These are phyloP conservation scores for Meloidogyne floridensis DNA, from an alignment of 1,140 invertebrate species.

Conservation along the genomic window DNA sequence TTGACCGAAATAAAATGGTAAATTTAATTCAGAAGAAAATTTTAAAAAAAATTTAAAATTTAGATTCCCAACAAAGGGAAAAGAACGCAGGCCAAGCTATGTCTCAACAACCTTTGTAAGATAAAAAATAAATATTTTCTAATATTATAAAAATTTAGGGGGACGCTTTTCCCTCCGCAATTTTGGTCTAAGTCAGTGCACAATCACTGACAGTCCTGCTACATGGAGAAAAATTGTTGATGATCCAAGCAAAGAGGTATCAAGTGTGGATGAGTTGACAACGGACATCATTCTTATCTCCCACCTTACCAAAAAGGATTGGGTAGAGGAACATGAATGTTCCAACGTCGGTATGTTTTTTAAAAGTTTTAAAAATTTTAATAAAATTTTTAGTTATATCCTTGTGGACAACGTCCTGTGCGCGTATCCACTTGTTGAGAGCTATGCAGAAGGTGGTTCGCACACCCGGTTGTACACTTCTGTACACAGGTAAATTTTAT, in stretches of 20 bases:
- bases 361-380: not conserved
- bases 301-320: not conserved
- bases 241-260: not conserved
- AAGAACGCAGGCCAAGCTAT: not conserved
- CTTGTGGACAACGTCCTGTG: slow-evolving; percentile 10
- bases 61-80: slow-evolving; percentile 8
- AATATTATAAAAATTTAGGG: slow-evolving; percentile 2
- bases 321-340: slow-evolving; percentile 1
- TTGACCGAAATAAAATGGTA: slow-evolving; percentile 2
- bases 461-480: not conserved
- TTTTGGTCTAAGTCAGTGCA: not conserved
- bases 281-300: not conserved
- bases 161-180: slow-evolving; percentile 11
- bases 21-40: not conserved
- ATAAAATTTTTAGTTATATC: not conserved
- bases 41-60: too few relatives aligned
- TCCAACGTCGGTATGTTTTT: slow-evolving; percentile 13
- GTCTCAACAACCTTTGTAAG: slow-evolving; percentile 24
- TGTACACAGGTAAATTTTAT: slow-evolving; percentile 7
- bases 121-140: not conserved
- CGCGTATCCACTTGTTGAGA: not conserved
- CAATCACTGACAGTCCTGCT: not conserved
- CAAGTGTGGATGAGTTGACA: not conserved
- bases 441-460: slow-evolving; percentile 16
- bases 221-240: not conserved